These are phyloP conservation scores for Monopis laevigella DNA, from an alignment of 2,888 invertebrate species.

Conservation along the genomic window DNA sequence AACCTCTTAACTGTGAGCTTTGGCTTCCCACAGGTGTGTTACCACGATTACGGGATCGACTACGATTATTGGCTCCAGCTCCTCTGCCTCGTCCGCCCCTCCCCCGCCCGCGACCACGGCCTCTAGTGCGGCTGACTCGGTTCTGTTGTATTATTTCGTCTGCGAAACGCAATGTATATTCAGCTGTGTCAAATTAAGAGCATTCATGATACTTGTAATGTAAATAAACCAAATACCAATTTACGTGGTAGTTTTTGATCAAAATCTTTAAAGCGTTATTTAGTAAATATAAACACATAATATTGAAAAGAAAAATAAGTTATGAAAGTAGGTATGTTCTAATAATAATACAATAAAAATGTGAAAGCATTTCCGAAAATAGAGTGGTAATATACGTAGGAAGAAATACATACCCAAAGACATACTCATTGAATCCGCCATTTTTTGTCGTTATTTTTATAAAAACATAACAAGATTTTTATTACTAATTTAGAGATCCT, in stretches of 20 bases:
- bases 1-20: neutral
- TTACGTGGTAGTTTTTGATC: no score
- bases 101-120: constrained; percentile 32
- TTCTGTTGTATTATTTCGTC: constrained; percentile 54
- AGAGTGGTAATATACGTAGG: constrained; percentile 14
- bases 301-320: no score
- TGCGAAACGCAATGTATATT: no score
- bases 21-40: constrained; percentile 19
- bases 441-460: constrained; percentile 19
- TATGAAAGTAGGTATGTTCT: no score
- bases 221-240: no score
- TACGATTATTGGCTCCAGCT: constrained; percentile 27
- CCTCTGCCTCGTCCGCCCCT: constrained; percentile 23
- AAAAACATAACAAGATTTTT: neutral
- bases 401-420: constrained; percentile 38
- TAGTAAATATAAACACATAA: no score
- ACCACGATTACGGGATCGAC: constrained; percentile 29
- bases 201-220: no score
- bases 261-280: no score
- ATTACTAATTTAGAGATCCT: no score
- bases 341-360: no score
- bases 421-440: constrained; percentile 54
- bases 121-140: constrained; percentile 41
- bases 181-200: no score
- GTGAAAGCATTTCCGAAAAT: constrained; percentile 12